Base-by-base conservation (phyloP, 2,113 vertebrate genomes). In the Ursus arctos region DNA sequence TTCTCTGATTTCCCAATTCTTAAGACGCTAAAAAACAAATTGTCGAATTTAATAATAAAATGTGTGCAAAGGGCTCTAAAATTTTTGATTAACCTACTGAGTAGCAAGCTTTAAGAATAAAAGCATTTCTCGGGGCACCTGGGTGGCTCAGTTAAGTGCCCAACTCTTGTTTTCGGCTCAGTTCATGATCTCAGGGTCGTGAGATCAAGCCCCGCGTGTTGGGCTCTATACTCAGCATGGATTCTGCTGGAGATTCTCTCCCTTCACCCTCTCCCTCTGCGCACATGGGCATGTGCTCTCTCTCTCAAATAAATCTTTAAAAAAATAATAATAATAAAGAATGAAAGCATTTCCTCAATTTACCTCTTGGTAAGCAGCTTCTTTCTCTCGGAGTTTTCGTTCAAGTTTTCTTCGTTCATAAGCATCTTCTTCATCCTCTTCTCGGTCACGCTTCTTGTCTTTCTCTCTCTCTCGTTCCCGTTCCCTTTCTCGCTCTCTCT, bases 1-100 rank as follows among this genome's bases (percentile, higher is more conserved):
- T 98, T 99, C 99, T 98, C 99, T 98, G 89, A 99, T 99, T 98
- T 99, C 99, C 99, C 99, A 99, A 98, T 99, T 99, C 98, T 99
- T 99, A 97, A 99, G 99, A 91, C 99, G 99, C 99, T 99, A 95
- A 97, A 98, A 59, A 77, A 79, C 5, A 82, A 97, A 89, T 67
- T 83, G 33, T 96, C 76, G 82, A 53, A 91, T n/a, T 96, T 67
- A 67, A 16, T 67, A 67, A 67, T 67, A 94, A 80, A 96, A 61
- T 16, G 81, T 88, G 21, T 7, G 79, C 11, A 89, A 51, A 83
- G 10, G 12, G 22, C 69, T 69, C 80, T 28, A 31, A 26, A 63
- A 69, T 88, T 22, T 77, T 49, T 94, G 10, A 47, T 7, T 71
- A 40, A 76, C 11, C 16, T 63, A 82, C 24, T 61, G 94, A 91